Evolutionary conservation across 1,140 invertebrate species (phyloP).

Genomic region (Hylaeus volcanicus): DNA sequence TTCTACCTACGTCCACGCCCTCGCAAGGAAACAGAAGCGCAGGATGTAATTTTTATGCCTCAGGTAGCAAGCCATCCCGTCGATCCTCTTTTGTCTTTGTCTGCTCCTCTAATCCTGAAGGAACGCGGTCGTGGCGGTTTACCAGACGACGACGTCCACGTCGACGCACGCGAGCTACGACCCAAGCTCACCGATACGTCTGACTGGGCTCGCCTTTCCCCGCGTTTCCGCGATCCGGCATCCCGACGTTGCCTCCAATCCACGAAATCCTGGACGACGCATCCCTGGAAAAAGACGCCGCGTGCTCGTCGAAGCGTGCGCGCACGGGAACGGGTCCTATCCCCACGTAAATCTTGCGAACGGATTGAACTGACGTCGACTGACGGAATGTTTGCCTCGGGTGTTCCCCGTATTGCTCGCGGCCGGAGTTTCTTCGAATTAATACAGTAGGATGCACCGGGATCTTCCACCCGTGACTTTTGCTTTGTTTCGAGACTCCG

Average conservation of each 20-base stretch:
- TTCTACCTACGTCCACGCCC: too few relatives aligned
- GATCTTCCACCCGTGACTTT: too few relatives aligned
- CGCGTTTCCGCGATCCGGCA: neutral
- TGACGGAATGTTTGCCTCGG: conserved; percentile 18
- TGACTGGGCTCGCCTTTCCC: conserved; percentile 7
- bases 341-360: conserved; percentile 26
- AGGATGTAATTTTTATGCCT: too few relatives aligned
- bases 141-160: conserved; percentile 2
- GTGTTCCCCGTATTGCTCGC: neutral
- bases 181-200: neutral
- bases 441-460: conserved; percentile 9
- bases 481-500: too few relatives aligned
- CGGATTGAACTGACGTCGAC: conserved; percentile 8
- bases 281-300: conserved; percentile 11
- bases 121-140: conserved; percentile 16
- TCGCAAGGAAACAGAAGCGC: too few relatives aligned
- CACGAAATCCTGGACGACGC: conserved; percentile 22
- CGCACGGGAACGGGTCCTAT: neutral
- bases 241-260: conserved; percentile 5
- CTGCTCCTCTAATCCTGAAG: conserved; percentile 1
- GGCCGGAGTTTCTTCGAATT: conserved; percentile 10
- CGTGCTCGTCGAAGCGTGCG: conserved; percentile 23
- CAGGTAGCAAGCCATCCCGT: too few relatives aligned
- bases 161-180: neutral
- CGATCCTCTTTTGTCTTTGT: too few relatives aligned